These are phyloP conservation scores for Nycteola revayana DNA, from an alignment of 2,888 invertebrate species.

Conservation along the genomic window DNA sequence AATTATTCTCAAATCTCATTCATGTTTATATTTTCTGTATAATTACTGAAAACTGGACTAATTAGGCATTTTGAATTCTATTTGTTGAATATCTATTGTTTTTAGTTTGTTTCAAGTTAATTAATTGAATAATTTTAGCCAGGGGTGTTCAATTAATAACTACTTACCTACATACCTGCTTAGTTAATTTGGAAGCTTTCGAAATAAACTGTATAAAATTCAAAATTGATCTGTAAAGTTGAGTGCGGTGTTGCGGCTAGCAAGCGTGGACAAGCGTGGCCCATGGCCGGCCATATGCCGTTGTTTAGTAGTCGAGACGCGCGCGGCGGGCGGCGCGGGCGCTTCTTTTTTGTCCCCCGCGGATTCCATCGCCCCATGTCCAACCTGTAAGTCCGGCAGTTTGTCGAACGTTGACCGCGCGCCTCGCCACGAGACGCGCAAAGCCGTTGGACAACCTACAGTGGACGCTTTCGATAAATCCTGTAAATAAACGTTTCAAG, in stretches of 20 bases:
- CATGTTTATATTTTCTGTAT: no score
- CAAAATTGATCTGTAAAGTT: no score
- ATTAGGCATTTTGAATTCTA: no score
- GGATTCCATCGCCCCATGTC: slow-evolving; percentile 78
- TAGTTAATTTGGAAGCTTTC: no score
- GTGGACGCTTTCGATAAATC: slow-evolving; percentile 61
- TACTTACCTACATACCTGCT: no score
- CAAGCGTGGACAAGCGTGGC: slow-evolving; percentile 13
- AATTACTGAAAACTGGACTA: no score
- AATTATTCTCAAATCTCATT: no score
- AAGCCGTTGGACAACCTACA: slow-evolving; percentile 65
- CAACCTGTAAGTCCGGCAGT: slow-evolving; percentile 81
- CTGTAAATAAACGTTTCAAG: slow-evolving; percentile 38
- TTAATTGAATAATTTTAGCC: no score
- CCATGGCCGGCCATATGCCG: slow-evolving; percentile 35
- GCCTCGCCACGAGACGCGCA: slow-evolving; percentile 55
- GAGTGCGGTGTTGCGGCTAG: slow-evolving; percentile 2
- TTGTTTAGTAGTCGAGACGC: slow-evolving; percentile 61
- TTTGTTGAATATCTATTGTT: no score
- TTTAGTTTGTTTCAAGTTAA: no score
- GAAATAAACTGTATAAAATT: no score
- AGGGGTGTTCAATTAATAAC: no score
- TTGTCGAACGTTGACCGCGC: slow-evolving; percentile 78
- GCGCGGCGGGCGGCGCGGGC: slow-evolving; percentile 55
- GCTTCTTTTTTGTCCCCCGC: slow-evolving; percentile 74